A percentile compares a stretch with the other conserved stretches of the same genome.
Evolutionary conservation across 2,797 vertebrate genomes (phyloP).

Genomic region (Falco columbarius): DNA sequence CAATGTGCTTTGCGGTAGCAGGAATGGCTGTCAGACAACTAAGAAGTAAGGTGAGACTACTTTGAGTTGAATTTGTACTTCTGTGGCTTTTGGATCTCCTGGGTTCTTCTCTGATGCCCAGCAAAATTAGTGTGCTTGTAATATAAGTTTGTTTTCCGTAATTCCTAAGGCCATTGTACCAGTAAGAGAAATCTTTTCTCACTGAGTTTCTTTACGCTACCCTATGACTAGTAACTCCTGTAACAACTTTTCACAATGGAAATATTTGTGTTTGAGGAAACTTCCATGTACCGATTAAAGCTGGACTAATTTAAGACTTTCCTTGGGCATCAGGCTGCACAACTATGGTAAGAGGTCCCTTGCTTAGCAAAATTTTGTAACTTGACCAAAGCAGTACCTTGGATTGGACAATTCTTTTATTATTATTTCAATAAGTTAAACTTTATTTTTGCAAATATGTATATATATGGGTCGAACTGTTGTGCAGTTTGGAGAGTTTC

Average conservation of each 20-base stretch:
- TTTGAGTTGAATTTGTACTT: neutral
- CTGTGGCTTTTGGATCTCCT: neutral
- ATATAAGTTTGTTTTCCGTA: neutral
- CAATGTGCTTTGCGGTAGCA: fast-evolving
- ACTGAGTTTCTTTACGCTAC: neutral
- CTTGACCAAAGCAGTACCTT: neutral
- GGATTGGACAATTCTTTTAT: neutral
- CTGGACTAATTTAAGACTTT: neutral
- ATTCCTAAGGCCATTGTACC: neutral
- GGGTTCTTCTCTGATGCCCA: neutral
- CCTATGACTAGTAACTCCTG: neutral
- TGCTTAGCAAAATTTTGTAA: neutral
- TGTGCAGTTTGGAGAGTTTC: neutral
- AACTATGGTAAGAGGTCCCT: neutral
- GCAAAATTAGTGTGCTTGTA: neutral
- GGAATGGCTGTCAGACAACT: neutral
- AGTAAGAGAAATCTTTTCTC: neutral
- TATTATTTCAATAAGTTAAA: neutral
- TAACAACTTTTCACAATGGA: neutral
- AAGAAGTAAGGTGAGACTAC: neutral
- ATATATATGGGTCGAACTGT: neutral
- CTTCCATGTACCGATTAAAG: neutral
- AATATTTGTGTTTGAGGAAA: neutral
- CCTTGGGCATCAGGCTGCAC: neutral
- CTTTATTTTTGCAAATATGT: neutral